A percentile compares a stretch with the other conserved stretches of the same genome.
Conservation (phyloP, 2,888 invertebrate species). For the Enchytraeus crypticus region DNA sequence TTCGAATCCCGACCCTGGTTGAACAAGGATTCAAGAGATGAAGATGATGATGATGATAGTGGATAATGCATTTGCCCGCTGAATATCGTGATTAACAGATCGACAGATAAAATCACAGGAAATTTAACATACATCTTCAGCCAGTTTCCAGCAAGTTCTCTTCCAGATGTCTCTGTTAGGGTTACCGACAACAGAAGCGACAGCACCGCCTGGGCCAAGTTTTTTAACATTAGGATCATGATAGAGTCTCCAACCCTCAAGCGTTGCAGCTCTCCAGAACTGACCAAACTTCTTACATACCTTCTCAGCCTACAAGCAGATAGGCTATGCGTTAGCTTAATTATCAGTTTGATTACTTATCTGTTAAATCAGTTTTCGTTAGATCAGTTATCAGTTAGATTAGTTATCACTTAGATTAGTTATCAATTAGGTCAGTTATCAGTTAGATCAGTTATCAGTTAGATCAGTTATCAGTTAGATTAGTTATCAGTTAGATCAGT, state of each 20-base stretch:
- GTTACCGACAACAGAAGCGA: conserved; percentile 69
- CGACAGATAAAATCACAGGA: too few species aligned
- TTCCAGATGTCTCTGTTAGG: conserved; percentile 59
- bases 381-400: too few species aligned
- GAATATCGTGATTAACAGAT: too few species aligned
- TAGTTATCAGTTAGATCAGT: too few species aligned
- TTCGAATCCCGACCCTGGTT: too few species aligned
- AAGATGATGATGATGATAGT: too few species aligned
- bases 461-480: too few species aligned
- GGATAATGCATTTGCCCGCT: too few species aligned
- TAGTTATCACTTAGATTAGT: too few species aligned
- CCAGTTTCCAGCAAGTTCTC: conserved; percentile 54
- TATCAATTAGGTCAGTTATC: not conserved
- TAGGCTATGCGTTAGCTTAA: not conserved
- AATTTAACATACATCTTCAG: conserved; percentile 46
- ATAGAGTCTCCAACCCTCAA: conserved; percentile 80
- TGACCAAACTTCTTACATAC: conserved; percentile 78
- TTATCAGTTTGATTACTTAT: not conserved
- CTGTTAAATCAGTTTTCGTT: not conserved
- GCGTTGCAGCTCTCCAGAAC: conserved; percentile 78
- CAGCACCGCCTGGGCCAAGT: conserved; percentile 32
- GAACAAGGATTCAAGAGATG: too few species aligned
- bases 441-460: too few species aligned
- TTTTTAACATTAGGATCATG: conserved; percentile 69
- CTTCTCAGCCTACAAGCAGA: conserved; percentile 59